Conservation (phyloP, 2,888 invertebrate species). For the Punctoribates punctum region DNA sequence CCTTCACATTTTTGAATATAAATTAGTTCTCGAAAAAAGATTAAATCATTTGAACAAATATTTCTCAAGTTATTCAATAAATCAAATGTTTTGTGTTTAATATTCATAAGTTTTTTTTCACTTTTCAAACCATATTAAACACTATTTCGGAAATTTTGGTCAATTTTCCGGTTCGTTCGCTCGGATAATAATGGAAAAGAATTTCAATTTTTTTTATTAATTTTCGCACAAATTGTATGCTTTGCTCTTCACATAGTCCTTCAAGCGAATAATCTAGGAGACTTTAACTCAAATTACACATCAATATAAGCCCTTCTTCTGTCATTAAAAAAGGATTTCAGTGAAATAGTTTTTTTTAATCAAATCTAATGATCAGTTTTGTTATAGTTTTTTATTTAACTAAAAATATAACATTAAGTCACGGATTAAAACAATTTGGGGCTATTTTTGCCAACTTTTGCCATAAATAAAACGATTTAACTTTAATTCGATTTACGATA, state of each 20-base stretch:
- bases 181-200: neutral
- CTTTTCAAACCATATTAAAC: neutral
- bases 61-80: neutral
- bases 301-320: constrained; percentile 11
- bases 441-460: no score
- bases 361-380: no score
- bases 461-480: no score
- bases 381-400: no score
- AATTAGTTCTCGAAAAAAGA: neutral
- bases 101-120: constrained; percentile 12
- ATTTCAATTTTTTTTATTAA: neutral
- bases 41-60: neutral
- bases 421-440: no score
- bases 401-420: no score
- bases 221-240: constrained; percentile 1
- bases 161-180: neutral
- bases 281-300: neutral
- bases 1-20: no score
- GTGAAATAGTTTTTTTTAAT: no score
- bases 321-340: neutral
- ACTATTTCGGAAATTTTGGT: neutral
- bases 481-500: no score
- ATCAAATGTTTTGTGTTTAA: neutral
- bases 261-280: neutral
- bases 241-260: neutral